Evolutionary conservation across 1,140 invertebrate genomes (phyloP), one percentile per base, ranked within the genome.

Genomic region (Maniola jurtina): DNA sequence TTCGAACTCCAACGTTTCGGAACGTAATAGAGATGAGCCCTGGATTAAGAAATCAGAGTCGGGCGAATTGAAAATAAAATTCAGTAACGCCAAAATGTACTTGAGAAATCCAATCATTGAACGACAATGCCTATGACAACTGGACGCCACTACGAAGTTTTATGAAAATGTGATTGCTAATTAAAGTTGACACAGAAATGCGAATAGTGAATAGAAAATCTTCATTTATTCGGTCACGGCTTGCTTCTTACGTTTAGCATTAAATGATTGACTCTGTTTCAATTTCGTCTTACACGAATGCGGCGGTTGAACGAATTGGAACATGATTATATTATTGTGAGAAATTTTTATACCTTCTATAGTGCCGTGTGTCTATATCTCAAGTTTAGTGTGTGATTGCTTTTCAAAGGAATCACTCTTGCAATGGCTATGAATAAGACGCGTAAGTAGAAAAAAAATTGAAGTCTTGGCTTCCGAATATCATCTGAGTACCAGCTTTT

Each of bases 221-320:
- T 84, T 89, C 85, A 87, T 90, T 89, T 86, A 85, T 86, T 81
- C 73, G 76, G 86, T 88, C 81, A 89, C 84, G 86, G 80, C 82
- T 83, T 81, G 76, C 72, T 77, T 85, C 80, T 86, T 82, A 80
- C 85, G 82, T 84, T 86, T 87, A 84, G 84, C 79, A 86, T 89
- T 88, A 88, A 90, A 90, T 89, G 83, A 86, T 86, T 79, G 86
- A 86, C 85, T 86, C 81, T 88, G 88, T 90, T 89, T 90, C 88
- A 89, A 90, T 90, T 89, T 88, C 81, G 79, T 84, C 73, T 85
- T 87, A 89, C 88, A 89, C 74, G 84, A 90, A 83, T 72, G 80
- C 80, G 68, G 65, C 84, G 68, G 83, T 88, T 77, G 86, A 90
- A 89, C 88, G 83, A 90, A 90, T 90, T 71, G 81, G 66, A 68